Conservation (phyloP, 2,113 vertebrate species). For the Elephas maximus region DNA sequence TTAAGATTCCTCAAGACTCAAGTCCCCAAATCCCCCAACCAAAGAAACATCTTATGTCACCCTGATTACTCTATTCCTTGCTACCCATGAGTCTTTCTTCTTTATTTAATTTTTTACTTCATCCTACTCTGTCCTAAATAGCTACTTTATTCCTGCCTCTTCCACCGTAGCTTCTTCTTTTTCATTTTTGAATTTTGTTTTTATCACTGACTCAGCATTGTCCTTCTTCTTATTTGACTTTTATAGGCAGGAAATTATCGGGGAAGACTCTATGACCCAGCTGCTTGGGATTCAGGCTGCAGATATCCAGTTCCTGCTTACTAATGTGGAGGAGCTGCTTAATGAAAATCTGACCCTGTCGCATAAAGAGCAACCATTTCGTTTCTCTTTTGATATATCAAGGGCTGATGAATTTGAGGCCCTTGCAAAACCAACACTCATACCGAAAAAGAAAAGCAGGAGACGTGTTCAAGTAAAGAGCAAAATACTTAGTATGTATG, state of each 20-base stretch:
- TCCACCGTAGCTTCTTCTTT: neutral
- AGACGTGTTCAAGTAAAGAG: neutral
- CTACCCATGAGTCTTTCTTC: neutral
- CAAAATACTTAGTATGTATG: slow-evolving; percentile 58
- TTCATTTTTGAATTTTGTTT: neutral
- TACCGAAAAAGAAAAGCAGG: neutral
- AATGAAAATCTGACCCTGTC: slow-evolving; percentile 70
- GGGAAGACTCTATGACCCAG: slow-evolving; percentile 8
- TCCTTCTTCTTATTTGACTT: slow-evolving; percentile 46
- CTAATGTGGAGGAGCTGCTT: slow-evolving; percentile 15
- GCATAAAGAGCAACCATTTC: neutral
- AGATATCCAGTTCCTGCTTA: slow-evolving; percentile 27
- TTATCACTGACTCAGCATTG: neutral
- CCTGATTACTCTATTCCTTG: slow-evolving; percentile 4
- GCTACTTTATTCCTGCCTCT: neutral
- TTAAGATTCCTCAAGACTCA: slow-evolving; percentile 31
- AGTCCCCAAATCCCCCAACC: neutral
- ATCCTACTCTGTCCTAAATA: neutral
- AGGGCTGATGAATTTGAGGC: neutral
- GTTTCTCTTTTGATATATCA: neutral
- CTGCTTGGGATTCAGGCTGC: slow-evolving; percentile 51
- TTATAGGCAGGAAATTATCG: slow-evolving; percentile 50
- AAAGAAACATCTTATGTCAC: neutral
- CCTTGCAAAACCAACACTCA: neutral
- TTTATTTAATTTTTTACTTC: slow-evolving; percentile 24